Percentiles rank a stretch among this genome's conserved stretches.
Conservation (phyloP, 2,113 vertebrate species). For the Albula glossodonta region DNA sequence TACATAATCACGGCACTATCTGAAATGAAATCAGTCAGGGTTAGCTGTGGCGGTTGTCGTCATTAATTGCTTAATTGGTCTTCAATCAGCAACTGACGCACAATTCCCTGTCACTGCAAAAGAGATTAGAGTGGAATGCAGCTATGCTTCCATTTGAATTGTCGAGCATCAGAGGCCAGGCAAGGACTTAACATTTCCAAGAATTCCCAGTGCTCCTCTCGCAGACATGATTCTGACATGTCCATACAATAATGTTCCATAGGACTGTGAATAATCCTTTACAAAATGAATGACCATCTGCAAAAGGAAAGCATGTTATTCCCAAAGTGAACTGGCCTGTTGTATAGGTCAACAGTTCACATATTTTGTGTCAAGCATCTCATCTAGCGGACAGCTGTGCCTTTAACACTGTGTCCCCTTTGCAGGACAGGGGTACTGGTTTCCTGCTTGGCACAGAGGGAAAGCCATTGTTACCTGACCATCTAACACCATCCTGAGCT, state of each 20-base stretch:
- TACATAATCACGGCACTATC: not conserved
- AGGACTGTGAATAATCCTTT: not conserved
- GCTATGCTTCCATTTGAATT: not conserved
- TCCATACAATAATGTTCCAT: not conserved
- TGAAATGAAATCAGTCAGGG: conserved; percentile 15
- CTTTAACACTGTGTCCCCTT: not conserved
- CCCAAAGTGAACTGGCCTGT: not conserved
- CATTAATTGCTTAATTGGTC: conserved; percentile 29
- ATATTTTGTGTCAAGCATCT: not conserved
- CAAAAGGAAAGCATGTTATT: not conserved
- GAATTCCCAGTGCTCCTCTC: not conserved
- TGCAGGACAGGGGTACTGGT: not conserved
- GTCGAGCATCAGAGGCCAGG: too few species aligned
- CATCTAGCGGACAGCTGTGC: not conserved
- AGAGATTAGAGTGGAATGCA: not conserved
- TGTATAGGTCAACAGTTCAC: not conserved
- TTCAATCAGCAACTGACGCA: conserved; percentile 11
- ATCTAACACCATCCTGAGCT: not conserved
- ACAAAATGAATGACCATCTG: not conserved
- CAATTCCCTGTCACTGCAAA: not conserved
- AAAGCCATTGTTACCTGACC: not conserved
- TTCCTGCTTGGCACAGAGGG: not conserved
- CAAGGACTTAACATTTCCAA: conserved; percentile 5
- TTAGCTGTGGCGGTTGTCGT: conserved; percentile 6
- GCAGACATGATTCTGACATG: not conserved